Percentiles rank a stretch among this genome's conserved stretches.
Evolutionary conservation across 2,888 invertebrate genomes (phyloP).

Genomic region (Macropis europaea): DNA sequence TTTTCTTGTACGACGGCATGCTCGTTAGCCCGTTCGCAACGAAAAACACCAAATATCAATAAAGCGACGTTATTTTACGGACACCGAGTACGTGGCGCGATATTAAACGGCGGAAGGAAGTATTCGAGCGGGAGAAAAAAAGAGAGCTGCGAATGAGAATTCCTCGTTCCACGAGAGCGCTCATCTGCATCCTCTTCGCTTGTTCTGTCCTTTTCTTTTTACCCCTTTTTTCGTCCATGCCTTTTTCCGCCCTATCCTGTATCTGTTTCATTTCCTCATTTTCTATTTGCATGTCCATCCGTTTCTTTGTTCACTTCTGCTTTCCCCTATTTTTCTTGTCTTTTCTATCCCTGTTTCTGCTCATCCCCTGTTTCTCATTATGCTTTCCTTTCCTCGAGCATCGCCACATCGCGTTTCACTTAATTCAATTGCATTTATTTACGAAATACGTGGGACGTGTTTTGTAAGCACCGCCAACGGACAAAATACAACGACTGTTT

Average conservation of each 20-base stretch:
- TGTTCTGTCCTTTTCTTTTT: background rate
- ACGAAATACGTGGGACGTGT: background rate
- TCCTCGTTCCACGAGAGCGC: slow-evolving; percentile 32
- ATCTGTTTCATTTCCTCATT: background rate
- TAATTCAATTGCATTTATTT: slow-evolving; percentile 34
- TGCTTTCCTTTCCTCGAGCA: background rate
- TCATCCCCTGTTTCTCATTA: background rate
- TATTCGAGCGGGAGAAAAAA: slow-evolving; percentile 39
- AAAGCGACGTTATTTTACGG: slow-evolving; percentile 20
- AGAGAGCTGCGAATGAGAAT: slow-evolving; percentile 49
- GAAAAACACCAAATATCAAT: background rate
- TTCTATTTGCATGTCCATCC: background rate
- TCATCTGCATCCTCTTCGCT: background rate
- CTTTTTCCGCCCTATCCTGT: background rate
- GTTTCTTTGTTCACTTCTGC: background rate
- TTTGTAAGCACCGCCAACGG: background rate
- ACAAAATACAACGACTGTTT: background rate
- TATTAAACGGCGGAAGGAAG: slow-evolving; percentile 56
- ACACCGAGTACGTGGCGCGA: slow-evolving; percentile 32
- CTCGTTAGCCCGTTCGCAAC: background rate
- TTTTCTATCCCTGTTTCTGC: background rate
- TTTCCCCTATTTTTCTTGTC: background rate
- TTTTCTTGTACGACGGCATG: background rate
- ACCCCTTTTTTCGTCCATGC: background rate
- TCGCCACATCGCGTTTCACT: background rate